Percentiles rank a stretch among this genome's conserved stretches.
Evolutionary conservation across 2,888 invertebrate species (phyloP).

Genomic region (Mongoloraphidia duomilia): DNA sequence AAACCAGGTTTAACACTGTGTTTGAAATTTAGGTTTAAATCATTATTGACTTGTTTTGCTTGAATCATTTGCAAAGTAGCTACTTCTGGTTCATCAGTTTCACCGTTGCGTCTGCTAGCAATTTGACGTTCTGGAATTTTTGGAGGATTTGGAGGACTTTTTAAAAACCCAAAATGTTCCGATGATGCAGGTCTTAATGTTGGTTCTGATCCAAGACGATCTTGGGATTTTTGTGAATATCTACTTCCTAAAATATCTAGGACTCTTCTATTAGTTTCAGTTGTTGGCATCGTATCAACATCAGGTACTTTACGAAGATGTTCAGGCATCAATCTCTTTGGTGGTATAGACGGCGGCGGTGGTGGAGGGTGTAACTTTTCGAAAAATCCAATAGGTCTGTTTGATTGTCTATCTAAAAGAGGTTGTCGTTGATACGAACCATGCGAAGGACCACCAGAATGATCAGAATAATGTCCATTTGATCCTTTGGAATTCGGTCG

Average conservation of each 20-base stretch:
- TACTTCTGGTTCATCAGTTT: slow-evolving; percentile 35
- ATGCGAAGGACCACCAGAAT: not conserved
- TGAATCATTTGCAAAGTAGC: slow-evolving; percentile 58
- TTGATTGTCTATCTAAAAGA: slow-evolving; percentile 28
- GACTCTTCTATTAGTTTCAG: not conserved
- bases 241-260: not conserved
- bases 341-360: slow-evolving; percentile 27
- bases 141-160: slow-evolving; percentile 23
- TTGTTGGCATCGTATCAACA: not conserved
- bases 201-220: not conserved
- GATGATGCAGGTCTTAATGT: slow-evolving; percentile 6
- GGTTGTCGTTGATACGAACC: slow-evolving; percentile 21
- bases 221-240: not conserved
- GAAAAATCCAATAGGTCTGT: slow-evolving; percentile 28
- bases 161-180: slow-evolving; percentile 23
- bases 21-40: slow-evolving; percentile 13
- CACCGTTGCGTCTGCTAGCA: slow-evolving; percentile 28
- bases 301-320: not conserved
- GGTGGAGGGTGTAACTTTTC: slow-evolving; percentile 30
- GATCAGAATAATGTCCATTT: slow-evolving; percentile 27
- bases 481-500: slow-evolving; percentile 48
- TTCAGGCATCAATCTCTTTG: not conserved
- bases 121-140: slow-evolving; percentile 26
- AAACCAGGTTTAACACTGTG: slow-evolving; percentile 9
- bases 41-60: slow-evolving; percentile 30